Evolutionary conservation across 1,140 invertebrate genomes (phyloP).

Genomic region (Hypsibius dujardini): DNA sequence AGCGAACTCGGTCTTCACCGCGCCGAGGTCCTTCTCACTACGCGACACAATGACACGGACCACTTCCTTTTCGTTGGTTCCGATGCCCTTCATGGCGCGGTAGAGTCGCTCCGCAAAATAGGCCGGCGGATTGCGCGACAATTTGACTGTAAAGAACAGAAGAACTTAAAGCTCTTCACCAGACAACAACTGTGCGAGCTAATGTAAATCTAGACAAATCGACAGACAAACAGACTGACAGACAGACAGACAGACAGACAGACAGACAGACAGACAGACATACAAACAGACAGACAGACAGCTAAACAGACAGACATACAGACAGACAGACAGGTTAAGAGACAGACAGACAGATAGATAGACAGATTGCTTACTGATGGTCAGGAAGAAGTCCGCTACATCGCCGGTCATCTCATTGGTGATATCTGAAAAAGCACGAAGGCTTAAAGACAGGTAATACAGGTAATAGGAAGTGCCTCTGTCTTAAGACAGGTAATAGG

Average conservation of each 20-base stretch:
- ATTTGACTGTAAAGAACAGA: conserved; percentile 48
- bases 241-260: no score
- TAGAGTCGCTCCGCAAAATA: conserved; percentile 81
- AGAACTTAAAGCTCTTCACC: conserved; percentile 23
- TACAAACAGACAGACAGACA: no score
- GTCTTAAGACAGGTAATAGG: no score
- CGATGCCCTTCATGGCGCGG: conserved; percentile 59
- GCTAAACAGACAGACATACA: no score
- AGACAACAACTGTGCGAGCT: conserved; percentile 18
- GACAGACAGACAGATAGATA: no score
- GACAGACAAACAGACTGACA: not conserved
- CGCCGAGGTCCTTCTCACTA: conserved; percentile 74
- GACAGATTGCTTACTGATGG: conserved; percentile 63
- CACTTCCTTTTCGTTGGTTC: conserved; percentile 65
- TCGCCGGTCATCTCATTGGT: conserved; percentile 69
- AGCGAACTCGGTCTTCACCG: conserved; percentile 71
- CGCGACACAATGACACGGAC: conserved; percentile 74
- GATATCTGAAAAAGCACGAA: conserved; percentile 47
- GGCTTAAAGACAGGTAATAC: no score
- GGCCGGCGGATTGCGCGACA: conserved; percentile 68
- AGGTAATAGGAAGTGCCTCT: no score
- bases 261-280: no score
- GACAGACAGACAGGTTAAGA: no score
- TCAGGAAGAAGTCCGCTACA: conserved; percentile 60
- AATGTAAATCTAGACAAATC: conserved; percentile 16